These are phyloP conservation scores for Eulithis prunata DNA, from an alignment of 2,888 invertebrate genomes.

Conservation along the genomic window DNA sequence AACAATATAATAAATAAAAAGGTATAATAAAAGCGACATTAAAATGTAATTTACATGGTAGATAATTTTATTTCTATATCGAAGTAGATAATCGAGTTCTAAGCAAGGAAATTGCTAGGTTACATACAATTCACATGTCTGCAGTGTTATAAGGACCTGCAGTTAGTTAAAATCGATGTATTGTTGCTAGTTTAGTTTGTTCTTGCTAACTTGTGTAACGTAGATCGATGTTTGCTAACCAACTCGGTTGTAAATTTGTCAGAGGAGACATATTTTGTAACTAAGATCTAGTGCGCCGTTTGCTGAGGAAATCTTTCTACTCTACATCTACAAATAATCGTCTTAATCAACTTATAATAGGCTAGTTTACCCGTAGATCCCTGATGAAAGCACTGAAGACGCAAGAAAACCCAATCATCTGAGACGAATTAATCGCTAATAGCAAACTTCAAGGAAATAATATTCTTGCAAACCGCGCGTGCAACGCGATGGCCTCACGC, in stretches of 20 bases:
- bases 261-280: conserved; percentile 2
- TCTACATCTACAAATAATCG: no score
- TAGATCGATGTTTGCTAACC: conserved; percentile 25
- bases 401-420: not conserved
- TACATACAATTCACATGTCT: conserved; percentile 7
- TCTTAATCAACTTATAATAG: not conserved
- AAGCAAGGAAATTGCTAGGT: not conserved
- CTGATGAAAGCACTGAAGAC: no score
- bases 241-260: conserved; percentile 18
- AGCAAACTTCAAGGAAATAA: conserved; percentile 10
- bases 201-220: conserved; percentile 28
- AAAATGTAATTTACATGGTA: not conserved
- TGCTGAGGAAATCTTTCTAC: not conserved
- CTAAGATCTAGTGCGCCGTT: conserved; percentile 1
- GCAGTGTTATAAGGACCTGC: conserved; percentile 12
- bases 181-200: conserved; percentile 21
- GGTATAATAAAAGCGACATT: no score
- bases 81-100: not conserved
- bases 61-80: not conserved
- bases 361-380: no score
- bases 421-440: not conserved
- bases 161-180: conserved; percentile 24
- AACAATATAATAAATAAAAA: no score
- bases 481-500: conserved; percentile 22
- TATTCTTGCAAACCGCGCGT: conserved; percentile 7